Base-by-base conservation (phyloP, 2,113 vertebrate genomes). In the Anthoscopus minutus region DNA sequence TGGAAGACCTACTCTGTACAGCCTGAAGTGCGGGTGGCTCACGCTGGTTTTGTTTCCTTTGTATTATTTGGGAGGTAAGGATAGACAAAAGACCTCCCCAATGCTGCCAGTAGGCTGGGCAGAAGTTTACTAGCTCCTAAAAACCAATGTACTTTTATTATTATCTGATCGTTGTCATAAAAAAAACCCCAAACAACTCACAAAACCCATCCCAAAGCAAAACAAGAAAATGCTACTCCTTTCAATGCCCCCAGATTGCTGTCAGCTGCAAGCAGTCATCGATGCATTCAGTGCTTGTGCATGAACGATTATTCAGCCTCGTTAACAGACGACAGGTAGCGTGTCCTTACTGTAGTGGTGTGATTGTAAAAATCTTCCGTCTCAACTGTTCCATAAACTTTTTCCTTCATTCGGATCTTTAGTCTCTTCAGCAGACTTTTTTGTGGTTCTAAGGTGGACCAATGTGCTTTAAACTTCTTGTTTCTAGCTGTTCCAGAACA, bases 1-100 rank as follows among this genome's bases (percentile, higher is more conserved):
- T 38, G 23, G 28, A 20, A 13, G 16, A 12, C 7, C 0, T 2
- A 7, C 9, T 33, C 4, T 10, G 0, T 3, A 33, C 35, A 8
- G 60, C 28, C 30, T 20, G 23, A 33, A 23, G 16, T 42, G 23
- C 6, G 11, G 62, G 42, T 35, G 9, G 60, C 8, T 16, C 5
- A 0, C 4, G 7, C 4, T 28, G 1, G 8, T 25, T 56, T 71
- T 33, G 20, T 31, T 57, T 38, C 13, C 4, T 54, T 67, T 47
- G 3, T 35, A 1, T 35, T 37, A 24, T 54, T 50, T 81, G 23
- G 14, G 13, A 83, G 53, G 5, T 53, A 8, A 65, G 15, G 13
- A 4, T 18, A 22, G 27, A 31, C 10, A 37, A 23, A 72, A 35
- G 17, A 13, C 58, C 23, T 81, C 50, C 27, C 14, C 9, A 2